Base-by-base conservation (phyloP, 2,113 vertebrate species). In the Rhegmatorhina hoffmannsi region DNA sequence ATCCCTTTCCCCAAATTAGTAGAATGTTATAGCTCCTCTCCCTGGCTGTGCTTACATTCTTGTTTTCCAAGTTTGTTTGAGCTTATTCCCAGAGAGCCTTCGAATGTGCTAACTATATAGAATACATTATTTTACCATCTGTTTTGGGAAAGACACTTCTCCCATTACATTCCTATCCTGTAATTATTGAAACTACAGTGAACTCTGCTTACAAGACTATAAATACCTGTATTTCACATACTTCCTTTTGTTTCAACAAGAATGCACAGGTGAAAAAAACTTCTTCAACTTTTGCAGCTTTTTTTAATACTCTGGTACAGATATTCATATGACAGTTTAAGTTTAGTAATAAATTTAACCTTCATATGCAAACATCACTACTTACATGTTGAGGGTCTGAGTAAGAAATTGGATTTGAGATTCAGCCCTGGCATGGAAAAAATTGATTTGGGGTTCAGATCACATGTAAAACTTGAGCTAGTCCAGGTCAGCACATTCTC, bases 41-140 rank as follows among this genome's bases (percentile, higher is more conserved):
- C 15, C 50, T 73, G 85, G 17, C 67, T 95, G 79, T 1, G 15
- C 64, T 88, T 93, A 77, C 38, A 5, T 86, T 83, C 90, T 77
- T 90, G 88, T 94, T 92, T 94, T 95, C 83, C 83, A 93, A 86
- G 85, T 88, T 94, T 90, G 82, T 90, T 94, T 93, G 88, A 94
- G 55, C 86, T 86, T 90, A 93, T 90, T 96, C 96, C 94, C 94
- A 59, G 86, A 38, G 94, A 84, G 80, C 55, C 55, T 88, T 90
- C 0, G 0, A 74, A 93, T 83, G 78, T 97, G 94, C 92, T 90
- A 83, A 90, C 82, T 83, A 59, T 85, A 90, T 74, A 88, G 90
- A 96, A 95, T 94, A 84, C 36, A 89, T 96, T 93, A 89, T 12
- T 93, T 88, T 83, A 59, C 96, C 90, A 96, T 94, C 92, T 96